Evolutionary conservation across 92 coral and sea anemone genomes (phyloP).

Genomic region (Zoanthus gigantus): DNA sequence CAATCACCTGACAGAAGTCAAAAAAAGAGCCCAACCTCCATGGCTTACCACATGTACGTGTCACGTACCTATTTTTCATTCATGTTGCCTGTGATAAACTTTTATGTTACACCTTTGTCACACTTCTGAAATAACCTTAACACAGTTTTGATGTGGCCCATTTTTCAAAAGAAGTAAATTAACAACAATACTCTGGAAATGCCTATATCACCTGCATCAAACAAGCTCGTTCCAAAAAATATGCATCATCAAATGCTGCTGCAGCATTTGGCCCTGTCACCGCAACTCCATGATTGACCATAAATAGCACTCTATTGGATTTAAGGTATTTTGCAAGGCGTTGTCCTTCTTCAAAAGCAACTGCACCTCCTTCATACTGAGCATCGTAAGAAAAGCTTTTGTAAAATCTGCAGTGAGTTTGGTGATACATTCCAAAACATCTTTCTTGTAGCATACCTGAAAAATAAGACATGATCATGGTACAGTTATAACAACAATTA

Average conservation of each 20-base stretch:
- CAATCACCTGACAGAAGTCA: too few species aligned
- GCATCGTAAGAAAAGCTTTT: slow-evolving; percentile 73
- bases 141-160: too few species aligned
- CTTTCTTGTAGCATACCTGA: slow-evolving; percentile 74
- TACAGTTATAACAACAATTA: neutral
- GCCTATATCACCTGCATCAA: slow-evolving; percentile 68
- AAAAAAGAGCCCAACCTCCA: too few species aligned
- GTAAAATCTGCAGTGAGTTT: slow-evolving; percentile 67
- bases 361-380: slow-evolving; percentile 62
- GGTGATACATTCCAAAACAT: slow-evolving; percentile 76
- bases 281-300: slow-evolving; percentile 82
- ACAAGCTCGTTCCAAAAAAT: slow-evolving; percentile 82
- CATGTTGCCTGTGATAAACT: too few species aligned
- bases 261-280: slow-evolving; percentile 72
- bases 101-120: neutral
- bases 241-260: slow-evolving; percentile 63
- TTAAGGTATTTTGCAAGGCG: slow-evolving; percentile 69
- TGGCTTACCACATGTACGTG: too few species aligned
- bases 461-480: neutral
- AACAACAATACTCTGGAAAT: neutral
- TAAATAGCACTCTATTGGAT: slow-evolving; percentile 68
- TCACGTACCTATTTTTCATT: too few species aligned
- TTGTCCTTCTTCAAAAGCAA: slow-evolving; percentile 60
- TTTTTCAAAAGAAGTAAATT: neutral
- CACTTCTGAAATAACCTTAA: too few species aligned